Conservation (phyloP, 1,140 invertebrate genomes). For the Popillia japonica region DNA sequence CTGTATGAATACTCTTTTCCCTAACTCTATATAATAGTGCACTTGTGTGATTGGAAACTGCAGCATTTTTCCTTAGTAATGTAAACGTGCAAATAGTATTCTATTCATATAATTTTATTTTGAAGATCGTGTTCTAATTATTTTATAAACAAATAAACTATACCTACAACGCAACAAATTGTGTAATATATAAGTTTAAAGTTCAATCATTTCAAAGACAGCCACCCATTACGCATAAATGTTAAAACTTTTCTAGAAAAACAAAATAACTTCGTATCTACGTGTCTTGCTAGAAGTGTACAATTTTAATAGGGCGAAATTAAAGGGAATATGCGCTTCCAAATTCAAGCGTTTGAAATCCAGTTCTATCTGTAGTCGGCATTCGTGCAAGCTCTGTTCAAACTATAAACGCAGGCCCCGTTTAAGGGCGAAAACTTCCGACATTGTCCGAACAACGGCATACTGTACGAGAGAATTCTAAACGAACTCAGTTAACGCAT, state of each 20-base stretch:
- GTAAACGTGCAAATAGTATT: too few species aligned
- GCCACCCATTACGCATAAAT: too few species aligned
- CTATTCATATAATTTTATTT: too few species aligned
- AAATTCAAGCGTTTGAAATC: constrained; percentile 9
- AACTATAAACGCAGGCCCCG: constrained; percentile 13
- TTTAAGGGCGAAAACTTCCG: constrained; percentile 18
- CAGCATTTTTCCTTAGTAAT: too few species aligned
- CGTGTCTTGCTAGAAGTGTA: neutral
- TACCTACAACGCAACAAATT: too few species aligned
- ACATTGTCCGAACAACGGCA: neutral
- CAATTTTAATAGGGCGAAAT: constrained; percentile 19
- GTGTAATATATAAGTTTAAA: too few species aligned
- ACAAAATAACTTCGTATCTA: neutral
- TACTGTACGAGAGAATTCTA: constrained; percentile 20
- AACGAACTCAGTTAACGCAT: constrained; percentile 6
- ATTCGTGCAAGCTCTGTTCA: neutral
- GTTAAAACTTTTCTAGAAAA: neutral
- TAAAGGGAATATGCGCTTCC: constrained; percentile 25
- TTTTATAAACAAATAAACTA: too few species aligned
- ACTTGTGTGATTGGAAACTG: too few species aligned
- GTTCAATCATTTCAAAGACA: too few species aligned
- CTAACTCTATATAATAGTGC: too few species aligned
- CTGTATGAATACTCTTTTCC: too few species aligned
- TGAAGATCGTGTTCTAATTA: too few species aligned
- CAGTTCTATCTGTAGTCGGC: neutral